Conservation (phyloP, 2,113 vertebrate genomes). For the Tragelaphus scriptus region DNA sequence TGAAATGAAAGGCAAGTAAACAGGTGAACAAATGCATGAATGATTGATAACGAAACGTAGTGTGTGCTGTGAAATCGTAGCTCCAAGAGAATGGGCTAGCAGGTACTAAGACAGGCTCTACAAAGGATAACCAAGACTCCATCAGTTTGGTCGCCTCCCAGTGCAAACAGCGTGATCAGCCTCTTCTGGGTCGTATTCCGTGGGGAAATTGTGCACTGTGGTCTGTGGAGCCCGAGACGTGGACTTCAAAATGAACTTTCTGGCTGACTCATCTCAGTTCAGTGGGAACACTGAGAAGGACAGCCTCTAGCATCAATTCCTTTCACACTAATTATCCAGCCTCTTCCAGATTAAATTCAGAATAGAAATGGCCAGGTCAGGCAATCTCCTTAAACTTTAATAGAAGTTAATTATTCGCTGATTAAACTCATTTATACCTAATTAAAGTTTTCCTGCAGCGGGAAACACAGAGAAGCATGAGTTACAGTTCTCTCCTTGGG, state of each 20-base stretch:
- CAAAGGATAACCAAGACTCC: rapidly evolving
- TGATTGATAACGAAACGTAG: not conserved
- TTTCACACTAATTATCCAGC: slow-evolving; percentile 80
- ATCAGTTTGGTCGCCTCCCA: rapidly evolving
- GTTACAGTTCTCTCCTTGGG: not conserved
- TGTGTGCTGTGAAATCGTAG: too few species aligned
- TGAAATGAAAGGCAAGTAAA: not conserved
- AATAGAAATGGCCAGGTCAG: slow-evolving; percentile 77
- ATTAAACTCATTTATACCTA: slow-evolving; percentile 83
- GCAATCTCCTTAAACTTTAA: slow-evolving; percentile 83
- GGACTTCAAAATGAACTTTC: slow-evolving; percentile 74
- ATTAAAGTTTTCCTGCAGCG: slow-evolving; percentile 80
- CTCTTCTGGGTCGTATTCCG: slow-evolving; percentile 43
- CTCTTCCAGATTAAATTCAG: slow-evolving; percentile 77
- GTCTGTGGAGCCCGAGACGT: slow-evolving; percentile 54
- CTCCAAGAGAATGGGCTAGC: not conserved
- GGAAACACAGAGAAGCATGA: slow-evolving; percentile 64
- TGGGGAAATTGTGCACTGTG: slow-evolving; percentile 33
- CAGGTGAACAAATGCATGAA: not conserved
- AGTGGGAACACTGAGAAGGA: slow-evolving; percentile 58
- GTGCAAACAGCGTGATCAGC: not conserved
- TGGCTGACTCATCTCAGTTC: slow-evolving; percentile 78
- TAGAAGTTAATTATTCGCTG: slow-evolving; percentile 86
- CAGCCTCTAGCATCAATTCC: slow-evolving; percentile 73
- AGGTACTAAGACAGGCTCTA: rapidly evolving